Conservation (phyloP, 1,140 invertebrate species). For the Diachasmimorpha longicaudata region DNA sequence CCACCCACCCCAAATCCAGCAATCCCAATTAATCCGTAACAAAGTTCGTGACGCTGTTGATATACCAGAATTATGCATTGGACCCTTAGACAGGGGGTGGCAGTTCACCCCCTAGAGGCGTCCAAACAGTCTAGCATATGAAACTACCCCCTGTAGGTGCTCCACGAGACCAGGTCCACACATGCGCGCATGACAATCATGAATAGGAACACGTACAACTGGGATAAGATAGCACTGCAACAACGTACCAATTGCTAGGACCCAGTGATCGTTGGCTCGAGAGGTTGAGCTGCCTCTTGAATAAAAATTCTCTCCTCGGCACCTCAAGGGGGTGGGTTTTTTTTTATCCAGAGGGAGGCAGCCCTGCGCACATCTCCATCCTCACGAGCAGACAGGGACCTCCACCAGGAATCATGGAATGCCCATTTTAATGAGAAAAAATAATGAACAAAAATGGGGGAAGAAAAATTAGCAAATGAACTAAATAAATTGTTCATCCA, state of each 20-base stretch:
- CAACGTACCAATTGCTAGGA: neutral
- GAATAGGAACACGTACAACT: neutral
- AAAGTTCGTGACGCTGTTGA: conserved; percentile 26
- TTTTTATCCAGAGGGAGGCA: conserved; percentile 7
- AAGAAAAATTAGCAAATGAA: too few species aligned
- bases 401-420: neutral
- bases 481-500: neutral
- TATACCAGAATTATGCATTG: conserved; percentile 24
- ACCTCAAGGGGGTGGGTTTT: conserved; percentile 27
- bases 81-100: conserved; percentile 15
- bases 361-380: neutral
- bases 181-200: neutral
- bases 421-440: neutral
- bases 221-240: neutral
- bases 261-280: conserved; percentile 35
- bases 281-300: conserved; percentile 33
- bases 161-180: neutral
- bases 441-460: neutral
- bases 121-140: neutral
- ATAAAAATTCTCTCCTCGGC: conserved; percentile 35
- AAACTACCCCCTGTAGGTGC: neutral
- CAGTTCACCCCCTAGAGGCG: neutral
- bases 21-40: conserved; percentile 20
- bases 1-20: neutral
- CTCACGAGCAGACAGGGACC: neutral